Conservation (phyloP, 2,113 vertebrate genomes). For the Proteles cristata region DNA sequence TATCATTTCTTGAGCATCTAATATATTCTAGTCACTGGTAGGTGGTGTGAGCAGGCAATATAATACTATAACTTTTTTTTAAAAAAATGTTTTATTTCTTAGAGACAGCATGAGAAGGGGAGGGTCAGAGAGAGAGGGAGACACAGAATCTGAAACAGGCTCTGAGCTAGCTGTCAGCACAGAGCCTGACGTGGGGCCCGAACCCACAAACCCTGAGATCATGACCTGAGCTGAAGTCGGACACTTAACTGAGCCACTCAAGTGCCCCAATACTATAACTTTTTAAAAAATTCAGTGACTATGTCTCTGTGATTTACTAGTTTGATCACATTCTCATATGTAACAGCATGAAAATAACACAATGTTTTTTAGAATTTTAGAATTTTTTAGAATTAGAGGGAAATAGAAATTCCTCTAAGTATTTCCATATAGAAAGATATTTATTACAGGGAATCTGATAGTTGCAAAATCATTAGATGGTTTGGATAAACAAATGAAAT, state of each 20-base stretch:
- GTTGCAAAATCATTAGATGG: background rate
- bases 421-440: background rate
- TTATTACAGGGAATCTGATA: background rate
- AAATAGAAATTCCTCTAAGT: background rate
- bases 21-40: background rate
- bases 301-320: background rate
- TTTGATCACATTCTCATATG: background rate
- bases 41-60: background rate
- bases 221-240: no score
- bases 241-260: no score
- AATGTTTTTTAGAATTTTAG: background rate
- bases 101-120: no score
- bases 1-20: background rate
- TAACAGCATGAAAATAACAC: background rate
- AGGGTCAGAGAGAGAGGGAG: no score
- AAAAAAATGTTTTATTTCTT: no score
- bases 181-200: no score
- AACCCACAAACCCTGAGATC: no score
- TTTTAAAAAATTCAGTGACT: background rate
- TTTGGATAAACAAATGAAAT: background rate
- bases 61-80: background rate
- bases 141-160: no score
- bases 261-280: background rate
- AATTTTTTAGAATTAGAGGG: background rate
- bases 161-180: no score